Evolutionary conservation across 2,113 vertebrate species (phyloP).

Genomic region (Xiphophorus maculatus): DNA sequence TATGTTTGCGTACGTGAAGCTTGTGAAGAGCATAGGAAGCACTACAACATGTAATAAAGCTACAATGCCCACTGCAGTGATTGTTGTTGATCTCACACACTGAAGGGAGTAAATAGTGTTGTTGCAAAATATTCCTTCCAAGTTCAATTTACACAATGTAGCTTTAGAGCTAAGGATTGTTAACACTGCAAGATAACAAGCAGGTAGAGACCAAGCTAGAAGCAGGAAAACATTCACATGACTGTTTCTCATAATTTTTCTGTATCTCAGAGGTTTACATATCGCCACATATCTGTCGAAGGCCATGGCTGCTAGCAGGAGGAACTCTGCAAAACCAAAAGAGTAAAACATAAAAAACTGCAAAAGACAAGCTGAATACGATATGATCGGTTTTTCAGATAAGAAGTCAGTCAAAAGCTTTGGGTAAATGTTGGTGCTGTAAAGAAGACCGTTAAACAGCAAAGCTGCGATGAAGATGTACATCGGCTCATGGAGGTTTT

Average conservation of each 20-base stretch:
- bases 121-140: too few species aligned
- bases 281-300: conserved; percentile 49
- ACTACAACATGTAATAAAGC: too few species aligned
- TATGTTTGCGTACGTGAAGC: too few species aligned
- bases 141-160: too few species aligned
- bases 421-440: conserved; percentile 15
- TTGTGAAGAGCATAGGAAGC: too few species aligned
- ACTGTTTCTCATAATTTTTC: conserved; percentile 25
- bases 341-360: conserved; percentile 14
- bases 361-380: neutral
- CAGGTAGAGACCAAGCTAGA: conserved; percentile 21
- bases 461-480: conserved; percentile 40
- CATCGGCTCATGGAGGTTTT: conserved; percentile 38
- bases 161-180: too few species aligned
- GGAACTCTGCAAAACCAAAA: conserved; percentile 13
- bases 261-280: conserved; percentile 41
- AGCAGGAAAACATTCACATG: neutral
- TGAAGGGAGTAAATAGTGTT: too few species aligned
- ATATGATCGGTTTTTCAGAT: conserved; percentile 7
- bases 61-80: too few species aligned
- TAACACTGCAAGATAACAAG: too few species aligned
- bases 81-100: too few species aligned
- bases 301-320: conserved; percentile 34
- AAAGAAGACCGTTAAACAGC: conserved; percentile 11
- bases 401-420: conserved; percentile 22